Base-by-base conservation (phyloP, 2,888 invertebrate species). In the Nudaria mundana region DNA sequence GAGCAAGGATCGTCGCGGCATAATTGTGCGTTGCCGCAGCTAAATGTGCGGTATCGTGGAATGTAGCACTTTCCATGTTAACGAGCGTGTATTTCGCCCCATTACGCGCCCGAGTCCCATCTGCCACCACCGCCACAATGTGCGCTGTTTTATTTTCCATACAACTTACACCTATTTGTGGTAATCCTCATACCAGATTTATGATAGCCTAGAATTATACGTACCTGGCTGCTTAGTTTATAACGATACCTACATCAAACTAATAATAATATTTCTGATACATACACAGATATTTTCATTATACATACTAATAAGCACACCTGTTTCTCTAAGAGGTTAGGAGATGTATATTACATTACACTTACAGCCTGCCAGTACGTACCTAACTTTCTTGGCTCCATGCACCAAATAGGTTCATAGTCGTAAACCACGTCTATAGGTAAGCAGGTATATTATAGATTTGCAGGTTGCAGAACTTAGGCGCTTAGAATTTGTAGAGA, bases 11-110 rank as follows among this genome's bases (percentile, higher is more conserved):
- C 56, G 49, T 56, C 55, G 61, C 58, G 52, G 52, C 63, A 76
- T 81, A 80, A 81, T 81, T 80, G 37, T 38, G 74, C 65, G 69
- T 63, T 49, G 71, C 71, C 71, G 58, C 75, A 71, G 66, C 63
- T 64, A 79, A 76, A 80, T 80, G 76, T 80, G 82, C 78, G 81
- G 82, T 78, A 73, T 63, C 66, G 68, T 51, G 76, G 76, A 79
- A 80, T 79, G 78, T 76, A 56, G 71, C 79, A 77, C 76, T 77
- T 68, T 66, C 75, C 71, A 67, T 72, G 78, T 79, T 81, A 82
- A 81, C 82, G 78, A 82, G 79, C 68, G 59, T 66, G 56, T 56
- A 45, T 58, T 48, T 59, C 66, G 65, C 64, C 65, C 66, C 72
- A 71, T 71, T 68, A 67, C 70, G 63, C 63, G 62, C 66, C 52